Evolutionary conservation across 2,888 invertebrate genomes (phyloP).

Genomic region (Hemithea aestivaria): DNA sequence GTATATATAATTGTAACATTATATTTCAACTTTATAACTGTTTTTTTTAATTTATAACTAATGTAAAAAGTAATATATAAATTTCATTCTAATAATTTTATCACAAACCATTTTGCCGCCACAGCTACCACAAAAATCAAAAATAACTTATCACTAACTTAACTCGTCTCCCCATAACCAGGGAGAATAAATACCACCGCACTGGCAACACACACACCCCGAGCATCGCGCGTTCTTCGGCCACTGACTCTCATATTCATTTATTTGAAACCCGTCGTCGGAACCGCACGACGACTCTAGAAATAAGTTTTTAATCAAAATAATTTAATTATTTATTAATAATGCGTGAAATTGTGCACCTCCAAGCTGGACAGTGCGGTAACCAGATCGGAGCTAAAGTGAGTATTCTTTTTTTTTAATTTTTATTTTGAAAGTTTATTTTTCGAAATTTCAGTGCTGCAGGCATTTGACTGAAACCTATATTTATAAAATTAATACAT

Average conservation of each 20-base stretch:
- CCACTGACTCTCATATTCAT: slow-evolving; percentile 46
- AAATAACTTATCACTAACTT: too few relatives aligned
- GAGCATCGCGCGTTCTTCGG: slow-evolving; percentile 37
- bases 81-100: too few relatives aligned
- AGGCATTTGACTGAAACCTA: too few relatives aligned
- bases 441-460: too few relatives aligned
- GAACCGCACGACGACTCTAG: slow-evolving; percentile 35
- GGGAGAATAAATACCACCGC: slow-evolving; percentile 30
- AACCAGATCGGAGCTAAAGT: slow-evolving; percentile 87
- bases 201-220: slow-evolving; percentile 59
- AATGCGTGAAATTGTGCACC: slow-evolving; percentile 91
- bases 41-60: too few relatives aligned
- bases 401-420: slow-evolving; percentile 41
- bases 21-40: too few relatives aligned
- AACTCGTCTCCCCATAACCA: slow-evolving; percentile 30
- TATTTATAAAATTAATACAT: too few relatives aligned
- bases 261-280: slow-evolving; percentile 50
- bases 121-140: background rate
- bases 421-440: slow-evolving; percentile 27
- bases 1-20: too few relatives aligned
- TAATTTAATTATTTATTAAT: slow-evolving; percentile 24
- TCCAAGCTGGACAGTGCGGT: slow-evolving; percentile 91
- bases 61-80: too few relatives aligned
- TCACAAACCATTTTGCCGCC: too few relatives aligned
- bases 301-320: slow-evolving; percentile 32